A percentile compares a stretch with the other conserved stretches of the same genome.
Conservation (phyloP, 2,888 invertebrate genomes). For the Allacma fusca region DNA sequence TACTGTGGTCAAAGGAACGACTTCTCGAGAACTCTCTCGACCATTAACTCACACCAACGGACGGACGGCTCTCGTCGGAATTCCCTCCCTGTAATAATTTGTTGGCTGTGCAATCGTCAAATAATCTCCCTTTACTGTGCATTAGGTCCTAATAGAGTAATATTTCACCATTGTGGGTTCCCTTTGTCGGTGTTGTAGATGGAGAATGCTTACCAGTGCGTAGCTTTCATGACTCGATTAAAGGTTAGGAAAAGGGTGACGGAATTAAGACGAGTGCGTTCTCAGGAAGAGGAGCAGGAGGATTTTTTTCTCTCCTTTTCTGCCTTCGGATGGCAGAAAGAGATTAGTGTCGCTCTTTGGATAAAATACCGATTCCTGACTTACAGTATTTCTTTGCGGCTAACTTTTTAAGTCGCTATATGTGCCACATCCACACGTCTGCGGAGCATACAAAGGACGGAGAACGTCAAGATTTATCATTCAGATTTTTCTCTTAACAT, state of each 20-base stretch:
- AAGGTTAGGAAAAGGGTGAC: constrained; percentile 16
- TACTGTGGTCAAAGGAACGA: no score
- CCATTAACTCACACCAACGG: no score
- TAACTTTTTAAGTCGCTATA: background rate
- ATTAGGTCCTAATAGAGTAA: constrained; percentile 11
- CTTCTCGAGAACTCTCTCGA: no score
- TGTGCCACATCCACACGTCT: background rate
- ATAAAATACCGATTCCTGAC: constrained; percentile 41
- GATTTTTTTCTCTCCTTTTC: background rate
- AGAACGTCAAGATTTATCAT: constrained; percentile 29
- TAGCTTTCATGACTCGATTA: constrained; percentile 17
- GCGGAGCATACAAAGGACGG: background rate
- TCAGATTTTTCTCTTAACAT: background rate
- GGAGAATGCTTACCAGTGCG: background rate
- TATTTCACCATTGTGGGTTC: background rate
- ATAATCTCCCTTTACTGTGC: constrained; percentile 3
- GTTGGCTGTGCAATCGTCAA: constrained; percentile 5
- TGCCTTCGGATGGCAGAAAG: constrained; percentile 20
- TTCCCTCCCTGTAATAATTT: background rate
- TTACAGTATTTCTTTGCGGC: constrained; percentile 30
- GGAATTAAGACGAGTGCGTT: constrained; percentile 20
- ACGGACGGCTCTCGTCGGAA: no score
- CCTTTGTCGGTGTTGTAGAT: background rate
- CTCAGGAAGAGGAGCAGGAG: constrained; percentile 7
- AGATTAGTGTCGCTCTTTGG: constrained; percentile 40